Evolutionary conservation across 1,140 invertebrate species (phyloP), one percentile per base, ranked within the genome.

Genomic region (Batillaria attramentaria): DNA sequence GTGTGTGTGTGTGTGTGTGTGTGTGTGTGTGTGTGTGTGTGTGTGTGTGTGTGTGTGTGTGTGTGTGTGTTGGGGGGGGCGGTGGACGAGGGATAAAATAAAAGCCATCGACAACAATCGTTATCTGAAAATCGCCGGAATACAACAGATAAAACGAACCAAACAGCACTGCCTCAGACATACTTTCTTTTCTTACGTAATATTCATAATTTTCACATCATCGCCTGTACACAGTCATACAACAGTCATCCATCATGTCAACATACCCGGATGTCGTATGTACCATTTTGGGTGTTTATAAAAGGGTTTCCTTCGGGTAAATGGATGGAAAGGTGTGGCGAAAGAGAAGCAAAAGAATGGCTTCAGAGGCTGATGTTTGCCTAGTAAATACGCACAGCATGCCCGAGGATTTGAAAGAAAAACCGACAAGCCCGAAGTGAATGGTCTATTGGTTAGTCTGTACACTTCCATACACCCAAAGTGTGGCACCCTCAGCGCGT

Each of bases 1-100:
- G 62, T 65, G 62, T 65, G 62, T 65, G 62, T 33, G 62, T 33
- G 62, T 33, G 62, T 65, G 62, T 33, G 62, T 65, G 62, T 65
- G 62, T 33, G 62, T 65, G 62, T 20, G 4, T 65, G 62, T 33
- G 28, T 65, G 62, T 65, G 62, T 65, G 62, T 65, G 62, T 65
- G 62, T 33, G 31, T 65, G 62, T 3, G 62, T 65, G 62, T 3
- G 62, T 65, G 62, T 1, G 31, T 65, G 62, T 65, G 62, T 65
- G 62, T 65, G 31, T 33, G 62, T 65, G 62, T 2, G 31, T 65
- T 28, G 31, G 57, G n/a, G 8, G n/a, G 24, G 24, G 24, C 10
- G 24, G 10, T 50, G 10, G 46, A 13, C 24, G 10, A 24, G 24
- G 24, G 24, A 10, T 13, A 50, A 50, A 50, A 50, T 24, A 50